Base-by-base conservation (phyloP, 2,888 invertebrate genomes). In the Hedya salicella region DNA sequence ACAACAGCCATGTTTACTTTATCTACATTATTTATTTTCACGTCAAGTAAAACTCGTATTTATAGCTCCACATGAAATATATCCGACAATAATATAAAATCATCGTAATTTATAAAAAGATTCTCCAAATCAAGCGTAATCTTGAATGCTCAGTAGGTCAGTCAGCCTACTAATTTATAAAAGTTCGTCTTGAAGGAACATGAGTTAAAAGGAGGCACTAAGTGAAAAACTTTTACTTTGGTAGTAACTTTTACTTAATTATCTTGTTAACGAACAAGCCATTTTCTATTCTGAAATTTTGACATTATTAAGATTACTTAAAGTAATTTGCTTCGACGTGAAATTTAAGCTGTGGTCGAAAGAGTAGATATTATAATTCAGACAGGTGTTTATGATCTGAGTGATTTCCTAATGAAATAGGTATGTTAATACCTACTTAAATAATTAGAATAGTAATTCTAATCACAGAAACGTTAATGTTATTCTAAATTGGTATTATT, bases 141-240 rank as follows among this genome's bases (percentile, higher is more conserved):
- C 44, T 39, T 13, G 16, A 57, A 61, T 60, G 19, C 40, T 49
- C n/a, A 61, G 61, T 54, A 61, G 42, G 54, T 40, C 60, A 54
- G 60, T 40, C 53, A 42, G 61, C 53, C 61, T 66, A 66, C 49
- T 66, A 54, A 66, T 66, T 66, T 61, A 49, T 66, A 49, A 60
- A 66, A 66, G 61, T 61, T 66, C 40, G 30, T 30, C 60, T 60
- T 61, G 48, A 61, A 66, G 48, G 53, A 66, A 61, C 48, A 61
- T 54, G 61, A 66, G 54, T 60, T 66, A 54, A 65, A 60, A 30
- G 54, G 53, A 40, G 32, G 40, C 21, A 53, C 53, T 61, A 54
- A 66, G 61, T 66, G 66, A 66, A 66, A 61, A 66, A 66, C 48
- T 66, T 66, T 66, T 66, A 54, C 66, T 66, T 61, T 54, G 66